phyloP scores from a whole-genome alignment of 2,113 vertebrate species.

The Hemichromis elongatus region DNA sequence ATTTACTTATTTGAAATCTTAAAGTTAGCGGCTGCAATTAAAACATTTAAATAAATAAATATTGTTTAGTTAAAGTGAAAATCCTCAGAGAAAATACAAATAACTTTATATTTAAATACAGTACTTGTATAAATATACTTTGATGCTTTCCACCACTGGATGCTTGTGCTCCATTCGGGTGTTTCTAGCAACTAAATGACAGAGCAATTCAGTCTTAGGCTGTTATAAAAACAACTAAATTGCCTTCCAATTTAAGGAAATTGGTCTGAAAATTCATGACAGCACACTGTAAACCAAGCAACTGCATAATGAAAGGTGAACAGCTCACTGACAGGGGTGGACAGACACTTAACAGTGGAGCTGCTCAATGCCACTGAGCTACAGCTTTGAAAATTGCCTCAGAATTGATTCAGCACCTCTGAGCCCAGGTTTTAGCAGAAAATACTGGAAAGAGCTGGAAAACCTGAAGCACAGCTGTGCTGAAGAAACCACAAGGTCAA shows the following conservation, averaged over 20 bases:
- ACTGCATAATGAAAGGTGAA: background rate
- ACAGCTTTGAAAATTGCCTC: background rate
- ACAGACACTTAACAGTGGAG: background rate
- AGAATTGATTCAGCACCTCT: constrained; percentile 17
- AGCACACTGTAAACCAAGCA: background rate
- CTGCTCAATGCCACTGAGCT: background rate
- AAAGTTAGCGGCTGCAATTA: background rate
- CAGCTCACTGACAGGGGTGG: background rate
- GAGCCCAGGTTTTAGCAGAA: background rate
- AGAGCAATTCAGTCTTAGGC: background rate
- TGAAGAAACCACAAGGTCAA: background rate
- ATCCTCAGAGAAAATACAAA: background rate
- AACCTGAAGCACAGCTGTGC: background rate
- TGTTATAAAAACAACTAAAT: background rate
- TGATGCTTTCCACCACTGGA: background rate
- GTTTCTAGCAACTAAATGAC: background rate
- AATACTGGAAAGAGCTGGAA: background rate
- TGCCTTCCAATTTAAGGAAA: background rate
- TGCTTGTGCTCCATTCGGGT: background rate
- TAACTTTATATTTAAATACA: background rate
- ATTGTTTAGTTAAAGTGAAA: background rate
- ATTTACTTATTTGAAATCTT: background rate
- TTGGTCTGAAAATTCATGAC: background rate
- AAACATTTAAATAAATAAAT: background rate
- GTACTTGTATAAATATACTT: background rate